Evolutionary conservation across 1,140 invertebrate genomes (phyloP).

Genomic region (Plutomurus gul): DNA sequence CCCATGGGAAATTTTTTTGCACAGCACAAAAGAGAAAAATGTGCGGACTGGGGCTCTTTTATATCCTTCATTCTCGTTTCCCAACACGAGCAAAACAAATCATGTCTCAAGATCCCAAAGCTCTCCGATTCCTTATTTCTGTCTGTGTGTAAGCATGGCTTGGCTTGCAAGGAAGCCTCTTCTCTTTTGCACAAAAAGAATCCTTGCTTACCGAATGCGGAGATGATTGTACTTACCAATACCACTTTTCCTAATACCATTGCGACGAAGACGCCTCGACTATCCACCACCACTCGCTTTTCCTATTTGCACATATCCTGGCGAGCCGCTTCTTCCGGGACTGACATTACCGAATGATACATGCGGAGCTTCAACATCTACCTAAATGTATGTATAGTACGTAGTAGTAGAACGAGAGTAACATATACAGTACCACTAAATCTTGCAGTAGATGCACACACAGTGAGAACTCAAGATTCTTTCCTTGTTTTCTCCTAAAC

Average conservation of each 20-base stretch:
- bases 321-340: too few relatives aligned
- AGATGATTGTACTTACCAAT: background rate
- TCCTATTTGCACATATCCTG: too few relatives aligned
- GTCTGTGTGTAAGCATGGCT: background rate
- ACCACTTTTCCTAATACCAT: too few relatives aligned
- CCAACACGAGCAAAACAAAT: slow-evolving; percentile 38
- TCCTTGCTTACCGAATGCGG: background rate
- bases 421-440: background rate
- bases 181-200: background rate
- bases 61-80: slow-evolving; percentile 32
- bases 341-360: too few relatives aligned
- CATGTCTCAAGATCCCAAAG: slow-evolving; percentile 31
- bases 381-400: background rate
- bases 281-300: background rate
- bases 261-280: background rate
- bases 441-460: background rate
- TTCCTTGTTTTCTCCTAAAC: background rate
- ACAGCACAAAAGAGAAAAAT: slow-evolving; percentile 38
- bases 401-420: background rate
- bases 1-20: slow-evolving; percentile 43
- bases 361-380: background rate
- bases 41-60: slow-evolving; percentile 44
- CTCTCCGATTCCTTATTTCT: slow-evolving; percentile 3
- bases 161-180: background rate
- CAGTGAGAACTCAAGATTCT: background rate